Evolutionary conservation across 2,797 vertebrate species (phyloP).

Genomic region (Odontamblyopus rebecca): DNA sequence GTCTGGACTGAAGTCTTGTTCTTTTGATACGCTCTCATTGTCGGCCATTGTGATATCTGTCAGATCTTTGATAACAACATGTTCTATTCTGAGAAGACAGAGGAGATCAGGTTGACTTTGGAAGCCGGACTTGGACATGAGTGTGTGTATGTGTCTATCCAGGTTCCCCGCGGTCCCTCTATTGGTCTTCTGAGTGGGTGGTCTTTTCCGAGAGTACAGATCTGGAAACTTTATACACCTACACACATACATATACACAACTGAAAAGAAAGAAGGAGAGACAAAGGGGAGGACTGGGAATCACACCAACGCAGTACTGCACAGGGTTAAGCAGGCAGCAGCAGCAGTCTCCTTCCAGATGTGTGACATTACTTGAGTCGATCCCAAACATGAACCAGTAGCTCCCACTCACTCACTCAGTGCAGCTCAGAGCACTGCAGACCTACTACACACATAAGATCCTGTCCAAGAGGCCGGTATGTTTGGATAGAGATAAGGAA

Average conservation of each 20-base stretch:
- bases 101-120: constrained; percentile 64
- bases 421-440: constrained; percentile 27
- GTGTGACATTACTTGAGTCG: constrained; percentile 77
- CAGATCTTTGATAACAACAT: constrained; percentile 67
- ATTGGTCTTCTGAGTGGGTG: constrained; percentile 78
- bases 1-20: constrained; percentile 44
- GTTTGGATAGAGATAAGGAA: constrained; percentile 10
- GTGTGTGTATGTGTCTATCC: constrained; percentile 58
- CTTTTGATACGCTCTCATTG: constrained; percentile 56
- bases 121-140: constrained; percentile 40
- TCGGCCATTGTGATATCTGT: constrained; percentile 58
- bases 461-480: constrained; percentile 1
- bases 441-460: not conserved
- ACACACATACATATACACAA: constrained; percentile 39
- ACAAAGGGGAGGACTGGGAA: constrained; percentile 67
- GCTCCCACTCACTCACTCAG: constrained; percentile 75
- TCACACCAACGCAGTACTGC: constrained; percentile 77
- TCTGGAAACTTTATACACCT: constrained; percentile 74
- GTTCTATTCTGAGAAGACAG: constrained; percentile 74
- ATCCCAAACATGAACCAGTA: constrained; percentile 79
- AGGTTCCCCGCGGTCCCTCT: constrained; percentile 67
- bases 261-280: constrained; percentile 23
- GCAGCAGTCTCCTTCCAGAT: constrained; percentile 75
- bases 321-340: constrained; percentile 73
- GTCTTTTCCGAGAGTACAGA: constrained; percentile 72